Base-by-base conservation (phyloP, 2,888 invertebrate genomes). In the Clostera curtula region DNA sequence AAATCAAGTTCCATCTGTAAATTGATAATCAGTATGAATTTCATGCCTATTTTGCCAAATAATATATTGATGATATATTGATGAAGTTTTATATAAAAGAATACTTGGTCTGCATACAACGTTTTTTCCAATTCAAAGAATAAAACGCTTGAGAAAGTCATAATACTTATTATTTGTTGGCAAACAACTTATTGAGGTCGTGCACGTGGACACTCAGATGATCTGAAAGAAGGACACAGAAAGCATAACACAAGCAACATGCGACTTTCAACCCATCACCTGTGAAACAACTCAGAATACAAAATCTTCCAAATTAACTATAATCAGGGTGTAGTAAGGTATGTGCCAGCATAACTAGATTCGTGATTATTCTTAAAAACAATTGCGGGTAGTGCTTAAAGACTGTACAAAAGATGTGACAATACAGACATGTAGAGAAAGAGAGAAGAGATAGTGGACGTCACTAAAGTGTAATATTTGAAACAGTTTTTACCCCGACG, bases 1-100 rank as follows among this genome's bases (percentile, higher is more conserved):
- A 85, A 83, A 64, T 84, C 84, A 43, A 82, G 55, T 60, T 82
- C 77, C 37, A 65, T 49, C 76, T 83, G 69, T 26, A 71, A 70
- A 36, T 27, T 27, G 3, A 8, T 1, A 5, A 18, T 12, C 16
- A 2, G 2, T 14, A 24, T n/a, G n/a, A n/a, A n/a, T n/a, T n/a
- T n/a, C n/a, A n/a, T n/a, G n/a, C n/a, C n/a, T n/a, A n/a, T n/a
- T n/a, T n/a, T n/a, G n/a, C n/a, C n/a, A n/a, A n/a, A n/a, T n/a
- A n/a, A n/a, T n/a, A n/a, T n/a, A n/a, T n/a, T n/a, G n/a, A n/a
- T n/a, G 6, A 4, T n/a, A 20, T 14, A 3, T 22, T n/a, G 3
- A 14, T 24, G 19, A 7, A 7, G 27, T 34, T 18, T n/a, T 4
- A 10, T 10, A 10, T 3, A 9, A 10, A 19, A 19, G 11, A 5